A percentile compares a stretch with the other conserved stretches of the same genome.
phyloP scores from a whole-genome alignment of 2,888 invertebrate species.

The Panopea generosa region DNA sequence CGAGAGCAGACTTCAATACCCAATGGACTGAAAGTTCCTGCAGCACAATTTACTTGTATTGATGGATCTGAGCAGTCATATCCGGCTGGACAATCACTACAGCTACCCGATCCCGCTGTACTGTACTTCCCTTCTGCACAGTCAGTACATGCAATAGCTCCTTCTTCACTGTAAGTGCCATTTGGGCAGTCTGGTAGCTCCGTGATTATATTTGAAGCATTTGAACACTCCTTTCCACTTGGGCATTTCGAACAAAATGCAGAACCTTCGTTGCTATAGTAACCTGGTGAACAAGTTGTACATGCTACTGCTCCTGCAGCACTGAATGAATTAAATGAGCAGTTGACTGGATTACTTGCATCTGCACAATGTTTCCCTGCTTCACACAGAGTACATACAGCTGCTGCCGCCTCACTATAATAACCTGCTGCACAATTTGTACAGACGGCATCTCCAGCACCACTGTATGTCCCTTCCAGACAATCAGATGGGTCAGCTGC shows the following conservation, averaged over 20 bases:
- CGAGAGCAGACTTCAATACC: slow-evolving; percentile 48
- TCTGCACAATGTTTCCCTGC: slow-evolving; percentile 67
- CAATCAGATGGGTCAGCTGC: slow-evolving; percentile 67
- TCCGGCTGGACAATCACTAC: slow-evolving; percentile 76
- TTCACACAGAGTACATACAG: slow-evolving; percentile 72
- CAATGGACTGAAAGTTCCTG: slow-evolving; percentile 59
- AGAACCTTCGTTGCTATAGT: slow-evolving; percentile 68
- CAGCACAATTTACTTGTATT: slow-evolving; percentile 57
- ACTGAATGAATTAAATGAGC: slow-evolving; percentile 65
- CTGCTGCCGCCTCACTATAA: slow-evolving; percentile 12
- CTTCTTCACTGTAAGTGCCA: slow-evolving; percentile 75
- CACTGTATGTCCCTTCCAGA: slow-evolving; percentile 75
- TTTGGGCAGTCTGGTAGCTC: slow-evolving; percentile 71
- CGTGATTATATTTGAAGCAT: slow-evolving; percentile 60
- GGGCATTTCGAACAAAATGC: slow-evolving; percentile 75
- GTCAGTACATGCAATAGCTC: slow-evolving; percentile 70
- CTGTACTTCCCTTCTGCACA: slow-evolving; percentile 65
- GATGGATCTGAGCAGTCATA: slow-evolving; percentile 50
- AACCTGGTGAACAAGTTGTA: slow-evolving; percentile 46
- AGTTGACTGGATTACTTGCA: slow-evolving; percentile 15
- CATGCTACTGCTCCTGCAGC: slow-evolving; percentile 47
- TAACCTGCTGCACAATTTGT: slow-evolving; percentile 66
- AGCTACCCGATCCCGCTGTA: slow-evolving; percentile 39
- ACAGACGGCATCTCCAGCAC: slow-evolving; percentile 72
- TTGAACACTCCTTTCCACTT: slow-evolving; percentile 72